phyloP scores from a whole-genome alignment of 2,797 vertebrate species.

The Heliangelus exortis region DNA sequence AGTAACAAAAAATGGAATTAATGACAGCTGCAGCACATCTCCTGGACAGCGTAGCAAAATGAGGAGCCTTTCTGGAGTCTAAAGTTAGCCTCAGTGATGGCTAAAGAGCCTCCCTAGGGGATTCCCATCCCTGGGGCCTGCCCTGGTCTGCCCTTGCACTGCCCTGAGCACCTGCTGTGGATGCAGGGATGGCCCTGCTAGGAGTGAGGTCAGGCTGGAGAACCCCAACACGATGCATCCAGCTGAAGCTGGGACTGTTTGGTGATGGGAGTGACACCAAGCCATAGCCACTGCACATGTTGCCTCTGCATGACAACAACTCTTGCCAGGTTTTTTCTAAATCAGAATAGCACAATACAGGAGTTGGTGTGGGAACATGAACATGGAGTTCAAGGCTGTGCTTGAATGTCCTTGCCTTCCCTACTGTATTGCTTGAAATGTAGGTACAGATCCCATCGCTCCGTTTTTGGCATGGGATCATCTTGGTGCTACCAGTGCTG shows the following conservation, averaged over 20 bases:
- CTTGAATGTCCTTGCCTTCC: neutral
- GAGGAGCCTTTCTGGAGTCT: neutral
- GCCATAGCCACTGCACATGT: accelerated
- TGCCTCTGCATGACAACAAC: neutral
- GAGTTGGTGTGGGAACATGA: neutral
- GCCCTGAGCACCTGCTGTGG: neutral
- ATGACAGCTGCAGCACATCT: neutral
- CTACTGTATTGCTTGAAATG: neutral
- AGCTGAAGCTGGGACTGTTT: neutral
- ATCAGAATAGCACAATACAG: accelerated
- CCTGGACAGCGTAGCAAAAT: neutral
- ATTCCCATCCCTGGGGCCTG: accelerated
- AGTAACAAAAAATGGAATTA: neutral
- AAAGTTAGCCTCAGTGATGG: accelerated
- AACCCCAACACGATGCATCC: too few species aligned
- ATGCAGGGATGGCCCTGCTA: neutral
- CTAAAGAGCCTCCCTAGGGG: neutral
- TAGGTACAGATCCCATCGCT: neutral
- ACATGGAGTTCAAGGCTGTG: accelerated
- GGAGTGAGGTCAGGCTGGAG: neutral
- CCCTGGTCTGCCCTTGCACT: too few species aligned
- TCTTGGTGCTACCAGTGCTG: neutral
- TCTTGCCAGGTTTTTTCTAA: accelerated
- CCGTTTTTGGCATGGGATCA: accelerated
- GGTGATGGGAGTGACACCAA: accelerated